phyloP scores from a whole-genome alignment of 2,888 invertebrate species.

The Brenthis daphne region DNA sequence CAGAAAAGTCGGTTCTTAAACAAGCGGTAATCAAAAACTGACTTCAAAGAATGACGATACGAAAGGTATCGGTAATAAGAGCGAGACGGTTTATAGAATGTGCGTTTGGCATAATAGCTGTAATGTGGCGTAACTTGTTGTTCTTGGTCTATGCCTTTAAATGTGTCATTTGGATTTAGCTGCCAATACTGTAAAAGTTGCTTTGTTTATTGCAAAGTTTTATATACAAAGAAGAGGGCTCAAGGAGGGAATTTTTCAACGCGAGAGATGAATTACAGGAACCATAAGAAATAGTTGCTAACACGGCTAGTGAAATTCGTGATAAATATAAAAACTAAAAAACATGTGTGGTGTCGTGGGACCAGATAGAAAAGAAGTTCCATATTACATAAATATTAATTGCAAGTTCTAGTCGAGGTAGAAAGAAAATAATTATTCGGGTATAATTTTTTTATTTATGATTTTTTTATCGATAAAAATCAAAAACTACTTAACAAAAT shows the following conservation, averaged over 20 bases:
- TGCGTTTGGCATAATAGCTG: constrained; percentile 39
- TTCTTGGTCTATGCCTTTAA: too few species aligned
- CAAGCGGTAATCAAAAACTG: too few species aligned
- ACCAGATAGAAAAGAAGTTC: too few species aligned
- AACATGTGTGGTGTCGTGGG: too few species aligned
- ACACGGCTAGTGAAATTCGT: constrained; percentile 17
- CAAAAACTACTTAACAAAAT: too few species aligned
- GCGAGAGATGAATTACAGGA: constrained; percentile 13
- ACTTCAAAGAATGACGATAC: too few species aligned
- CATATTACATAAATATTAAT: too few species aligned
- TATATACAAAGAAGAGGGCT: constrained; percentile 17
- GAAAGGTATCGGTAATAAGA: constrained; percentile 35
- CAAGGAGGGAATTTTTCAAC: constrained; percentile 8
- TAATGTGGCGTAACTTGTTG: constrained; percentile 39
- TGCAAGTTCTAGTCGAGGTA: too few species aligned
- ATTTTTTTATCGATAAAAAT: too few species aligned
- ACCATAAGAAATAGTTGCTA: constrained; percentile 17
- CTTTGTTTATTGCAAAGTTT: constrained; percentile 36
- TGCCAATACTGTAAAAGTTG: constrained; percentile 40
- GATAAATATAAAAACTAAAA: constrained; percentile 2
- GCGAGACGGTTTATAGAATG: constrained; percentile 23
- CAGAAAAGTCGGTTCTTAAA: constrained; percentile 38
- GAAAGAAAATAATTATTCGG: too few species aligned
- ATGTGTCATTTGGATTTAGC: constrained; percentile 29
- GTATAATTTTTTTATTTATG: too few species aligned